Conservation (phyloP, 2,888 invertebrate genomes). For the Euproctis similis region DNA sequence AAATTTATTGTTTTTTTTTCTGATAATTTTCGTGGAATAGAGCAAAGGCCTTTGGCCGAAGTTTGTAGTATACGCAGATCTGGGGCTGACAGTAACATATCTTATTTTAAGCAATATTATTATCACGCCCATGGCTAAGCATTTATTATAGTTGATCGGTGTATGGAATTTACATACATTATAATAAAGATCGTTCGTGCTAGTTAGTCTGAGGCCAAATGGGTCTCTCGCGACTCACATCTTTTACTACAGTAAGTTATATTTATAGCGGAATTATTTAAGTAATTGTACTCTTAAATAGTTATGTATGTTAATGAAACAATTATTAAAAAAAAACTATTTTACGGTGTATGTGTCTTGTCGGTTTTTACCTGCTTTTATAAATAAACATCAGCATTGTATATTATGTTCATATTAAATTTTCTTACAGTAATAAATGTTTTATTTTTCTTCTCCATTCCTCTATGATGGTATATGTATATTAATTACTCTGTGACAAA, state of each 20-base stretch:
- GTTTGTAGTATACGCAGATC: too few relatives aligned
- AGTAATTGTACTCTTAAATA: slow-evolving; percentile 40
- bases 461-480: too few relatives aligned
- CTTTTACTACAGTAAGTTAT: slow-evolving; percentile 8
- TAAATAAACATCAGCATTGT: slow-evolving; percentile 70
- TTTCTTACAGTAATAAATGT: slow-evolving; percentile 39
- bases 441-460: slow-evolving; percentile 32
- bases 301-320: slow-evolving; percentile 35
- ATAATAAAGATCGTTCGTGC: slow-evolving; percentile 6
- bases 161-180: slow-evolving; percentile 1
- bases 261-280: slow-evolving; percentile 25
- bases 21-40: too few relatives aligned
- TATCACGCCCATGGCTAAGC: slow-evolving; percentile 1
- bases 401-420: slow-evolving; percentile 75
- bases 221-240: slow-evolving; percentile 7
- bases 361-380: slow-evolving; percentile 71
- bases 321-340: slow-evolving; percentile 34
- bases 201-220: slow-evolving; percentile 4
- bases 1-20: too few relatives aligned
- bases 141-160: slow-evolving; percentile 10
- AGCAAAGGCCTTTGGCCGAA: too few relatives aligned
- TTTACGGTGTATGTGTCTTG: slow-evolving; percentile 61
- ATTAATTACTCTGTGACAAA: too few relatives aligned
- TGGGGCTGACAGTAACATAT: too few relatives aligned
- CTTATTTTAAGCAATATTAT: slow-evolving; percentile 6